Conservation (phyloP, 2,888 invertebrate species). For the Drosophila tanythrix region DNA sequence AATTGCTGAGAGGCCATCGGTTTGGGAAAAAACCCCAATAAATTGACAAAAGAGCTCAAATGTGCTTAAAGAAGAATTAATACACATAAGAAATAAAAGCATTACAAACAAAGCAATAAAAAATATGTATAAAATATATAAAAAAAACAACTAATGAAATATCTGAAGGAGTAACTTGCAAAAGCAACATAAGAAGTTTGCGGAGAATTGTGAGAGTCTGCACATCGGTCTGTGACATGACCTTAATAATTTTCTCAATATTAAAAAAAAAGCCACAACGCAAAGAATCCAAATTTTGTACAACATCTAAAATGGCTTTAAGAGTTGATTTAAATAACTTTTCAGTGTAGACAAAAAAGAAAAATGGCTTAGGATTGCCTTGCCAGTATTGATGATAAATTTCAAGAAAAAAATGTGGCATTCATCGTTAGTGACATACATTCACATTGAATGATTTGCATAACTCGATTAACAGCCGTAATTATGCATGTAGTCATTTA, state of each 20-base stretch:
- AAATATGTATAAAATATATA: background rate
- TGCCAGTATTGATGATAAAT: background rate
- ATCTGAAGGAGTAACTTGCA: background rate
- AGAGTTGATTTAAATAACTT: background rate
- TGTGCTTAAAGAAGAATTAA: background rate
- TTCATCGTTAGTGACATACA: background rate
- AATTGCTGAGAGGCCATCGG: background rate
- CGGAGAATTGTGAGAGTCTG: background rate
- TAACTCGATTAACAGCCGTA: conserved; percentile 11
- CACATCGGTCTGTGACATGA: background rate
- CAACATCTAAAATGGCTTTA: background rate
- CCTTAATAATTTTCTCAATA: background rate
- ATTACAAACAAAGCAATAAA: background rate
- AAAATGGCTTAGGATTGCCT: too few relatives aligned
- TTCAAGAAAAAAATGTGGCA: background rate
- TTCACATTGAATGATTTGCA: background rate
- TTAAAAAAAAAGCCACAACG: background rate
- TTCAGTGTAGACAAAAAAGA: background rate
- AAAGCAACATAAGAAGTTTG: background rate
- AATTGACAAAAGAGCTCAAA: background rate
- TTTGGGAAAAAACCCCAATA: background rate
- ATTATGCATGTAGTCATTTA: conserved; percentile 6
- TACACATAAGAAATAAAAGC: background rate
- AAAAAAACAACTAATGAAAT: background rate
- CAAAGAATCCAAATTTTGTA: background rate